Evolutionary conservation across 2,888 invertebrate genomes (phyloP).

Genomic region (Drosophila quasianomalipes): DNA sequence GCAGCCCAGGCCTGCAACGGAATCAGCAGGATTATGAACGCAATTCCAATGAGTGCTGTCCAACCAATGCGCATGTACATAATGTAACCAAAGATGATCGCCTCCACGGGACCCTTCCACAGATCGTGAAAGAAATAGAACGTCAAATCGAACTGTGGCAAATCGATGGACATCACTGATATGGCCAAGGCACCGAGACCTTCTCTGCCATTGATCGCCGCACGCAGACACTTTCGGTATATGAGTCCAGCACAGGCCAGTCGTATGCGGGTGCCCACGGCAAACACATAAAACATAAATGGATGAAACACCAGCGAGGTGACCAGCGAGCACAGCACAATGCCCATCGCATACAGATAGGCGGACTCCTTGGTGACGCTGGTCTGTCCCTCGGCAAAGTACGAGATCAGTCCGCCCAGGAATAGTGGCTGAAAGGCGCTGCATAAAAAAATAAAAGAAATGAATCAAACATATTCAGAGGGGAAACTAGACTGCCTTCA

Average conservation of each 20-base stretch:
- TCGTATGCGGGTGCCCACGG: slow-evolving; percentile 89
- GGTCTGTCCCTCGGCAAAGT: slow-evolving; percentile 86
- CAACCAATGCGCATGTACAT: slow-evolving; percentile 88
- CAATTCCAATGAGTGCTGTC: slow-evolving; percentile 90
- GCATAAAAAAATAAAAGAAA: slow-evolving; percentile 27
- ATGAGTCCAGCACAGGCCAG: slow-evolving; percentile 90
- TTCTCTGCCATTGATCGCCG: slow-evolving; percentile 93
- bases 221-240: slow-evolving; percentile 89
- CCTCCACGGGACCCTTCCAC: slow-evolving; percentile 94
- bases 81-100: slow-evolving; percentile 85
- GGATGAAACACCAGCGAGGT: slow-evolving; percentile 89
- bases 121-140: slow-evolving; percentile 95
- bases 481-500: background rate
- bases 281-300: slow-evolving; percentile 90
- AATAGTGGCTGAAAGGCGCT: slow-evolving; percentile 89
- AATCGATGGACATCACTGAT: slow-evolving; percentile 95
- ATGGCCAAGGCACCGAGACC: slow-evolving; percentile 93
- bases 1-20: slow-evolving; percentile 91
- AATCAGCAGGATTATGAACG: slow-evolving; percentile 89
- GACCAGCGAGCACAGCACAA: slow-evolving; percentile 87
- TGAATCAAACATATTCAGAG: background rate
- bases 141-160: slow-evolving; percentile 95
- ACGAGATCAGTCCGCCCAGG: slow-evolving; percentile 88
- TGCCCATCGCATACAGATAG: slow-evolving; percentile 89
- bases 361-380: slow-evolving; percentile 86